Conservation (phyloP, 2,113 vertebrate species). For the Zosterops lateralis region DNA sequence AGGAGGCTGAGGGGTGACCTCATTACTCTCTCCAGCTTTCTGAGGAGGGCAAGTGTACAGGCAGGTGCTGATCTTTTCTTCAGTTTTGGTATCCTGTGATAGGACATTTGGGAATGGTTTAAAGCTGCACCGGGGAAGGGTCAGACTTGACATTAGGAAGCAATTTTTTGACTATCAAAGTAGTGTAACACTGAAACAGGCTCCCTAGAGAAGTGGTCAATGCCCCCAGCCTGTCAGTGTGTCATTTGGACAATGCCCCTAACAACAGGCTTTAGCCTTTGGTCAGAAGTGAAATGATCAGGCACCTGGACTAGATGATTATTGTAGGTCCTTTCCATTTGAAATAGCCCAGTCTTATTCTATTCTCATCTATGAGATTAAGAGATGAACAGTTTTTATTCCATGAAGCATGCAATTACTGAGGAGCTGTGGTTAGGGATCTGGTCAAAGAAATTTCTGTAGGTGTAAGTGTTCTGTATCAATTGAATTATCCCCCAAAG, state of each 20-base stretch:
- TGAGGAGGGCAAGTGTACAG: neutral
- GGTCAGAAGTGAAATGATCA: neutral
- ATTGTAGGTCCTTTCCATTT: neutral
- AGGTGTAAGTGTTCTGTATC: neutral
- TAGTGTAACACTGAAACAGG: neutral
- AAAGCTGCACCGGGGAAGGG: neutral
- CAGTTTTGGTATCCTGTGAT: neutral
- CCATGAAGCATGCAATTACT: neutral
- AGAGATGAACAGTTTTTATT: neutral
- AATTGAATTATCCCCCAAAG: neutral
- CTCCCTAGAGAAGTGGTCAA: neutral
- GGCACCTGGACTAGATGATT: neutral
- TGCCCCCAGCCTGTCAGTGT: neutral
- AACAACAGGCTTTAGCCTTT: neutral
- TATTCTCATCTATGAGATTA: neutral
- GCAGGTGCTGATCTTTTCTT: neutral
- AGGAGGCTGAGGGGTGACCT: neutral
- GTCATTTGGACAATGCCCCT: neutral
- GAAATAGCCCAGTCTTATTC: neutral
- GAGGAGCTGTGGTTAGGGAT: neutral
- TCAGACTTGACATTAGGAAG: neutral
- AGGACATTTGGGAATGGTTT: neutral
- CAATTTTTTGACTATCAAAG: neutral
- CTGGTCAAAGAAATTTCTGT: neutral
- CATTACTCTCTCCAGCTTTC: neutral